Evolutionary conservation across 1,140 invertebrate genomes (phyloP).

Genomic region (Drosophila saltans): DNA sequence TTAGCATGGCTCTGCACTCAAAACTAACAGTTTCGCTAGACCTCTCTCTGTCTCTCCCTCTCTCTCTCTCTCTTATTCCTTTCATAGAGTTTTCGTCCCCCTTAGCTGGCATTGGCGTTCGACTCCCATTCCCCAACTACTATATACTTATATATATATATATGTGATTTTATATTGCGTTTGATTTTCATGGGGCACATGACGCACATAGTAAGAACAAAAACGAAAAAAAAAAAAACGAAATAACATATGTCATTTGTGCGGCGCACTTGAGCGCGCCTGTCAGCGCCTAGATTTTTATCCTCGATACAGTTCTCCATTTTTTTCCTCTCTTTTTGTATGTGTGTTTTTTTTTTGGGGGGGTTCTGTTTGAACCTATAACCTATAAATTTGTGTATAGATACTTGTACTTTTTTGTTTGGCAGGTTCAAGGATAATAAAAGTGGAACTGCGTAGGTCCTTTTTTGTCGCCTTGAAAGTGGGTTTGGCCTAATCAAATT

Average conservation of each 20-base stretch:
- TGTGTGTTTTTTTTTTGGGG: conserved; percentile 16
- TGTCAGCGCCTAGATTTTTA: conserved; percentile 70
- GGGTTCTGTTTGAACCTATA: conserved; percentile 11
- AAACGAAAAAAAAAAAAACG: conserved; percentile 27
- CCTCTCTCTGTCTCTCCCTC: background rate
- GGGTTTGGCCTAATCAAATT: background rate
- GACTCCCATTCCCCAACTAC: background rate
- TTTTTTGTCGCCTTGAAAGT: conserved; percentile 11
- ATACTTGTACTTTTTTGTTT: conserved; percentile 43
- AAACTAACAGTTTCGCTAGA: background rate
- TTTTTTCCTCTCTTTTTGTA: background rate
- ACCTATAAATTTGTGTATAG: conserved; percentile 49
- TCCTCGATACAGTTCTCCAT: conserved; percentile 57
- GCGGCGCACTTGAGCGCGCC: conserved; percentile 53
- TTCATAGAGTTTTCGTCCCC: background rate
- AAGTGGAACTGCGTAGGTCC: conserved; percentile 47
- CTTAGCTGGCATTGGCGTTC: conserved; percentile 33
- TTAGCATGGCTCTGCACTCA: conserved; percentile 73
- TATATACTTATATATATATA: conserved; percentile 30
- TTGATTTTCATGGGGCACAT: conserved; percentile 72
- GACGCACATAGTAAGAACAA: conserved; percentile 56
- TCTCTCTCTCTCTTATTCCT: background rate
- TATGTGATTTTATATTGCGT: conserved; percentile 70
- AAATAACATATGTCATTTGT: conserved; percentile 65
- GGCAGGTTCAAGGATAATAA: conserved; percentile 67